Conservation (phyloP, 2,888 invertebrate species). For the Agrochola macilenta region DNA sequence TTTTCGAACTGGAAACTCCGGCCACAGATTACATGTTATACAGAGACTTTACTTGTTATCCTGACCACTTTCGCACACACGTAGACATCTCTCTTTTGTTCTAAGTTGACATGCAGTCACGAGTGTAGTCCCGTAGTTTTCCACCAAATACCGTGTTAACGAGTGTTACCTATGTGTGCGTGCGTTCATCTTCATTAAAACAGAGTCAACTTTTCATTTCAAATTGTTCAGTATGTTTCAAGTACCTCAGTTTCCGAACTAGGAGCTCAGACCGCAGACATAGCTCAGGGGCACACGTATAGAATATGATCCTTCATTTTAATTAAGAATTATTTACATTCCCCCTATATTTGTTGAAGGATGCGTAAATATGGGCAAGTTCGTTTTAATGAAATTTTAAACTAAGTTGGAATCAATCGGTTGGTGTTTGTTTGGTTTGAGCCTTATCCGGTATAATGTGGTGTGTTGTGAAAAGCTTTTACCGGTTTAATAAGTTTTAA, state of each 20-base stretch:
- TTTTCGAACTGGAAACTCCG: constrained; percentile 47
- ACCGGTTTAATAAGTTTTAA: background rate
- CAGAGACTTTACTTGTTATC: constrained; percentile 19
- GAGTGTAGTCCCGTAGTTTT: background rate
- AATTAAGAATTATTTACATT: constrained; percentile 71
- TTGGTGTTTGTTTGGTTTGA: constrained; percentile 55
- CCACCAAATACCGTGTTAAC: background rate
- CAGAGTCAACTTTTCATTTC: constrained; percentile 1
- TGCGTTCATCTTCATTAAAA: background rate
- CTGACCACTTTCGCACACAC: constrained; percentile 23
- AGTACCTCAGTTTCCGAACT: constrained; percentile 57
- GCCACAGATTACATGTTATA: constrained; percentile 39
- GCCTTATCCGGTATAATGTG: constrained; percentile 9
- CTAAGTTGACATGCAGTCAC: background rate
- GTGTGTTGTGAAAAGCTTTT: background rate
- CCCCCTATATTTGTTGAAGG: constrained; percentile 60
- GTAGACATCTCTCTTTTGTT: background rate
- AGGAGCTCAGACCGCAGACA: constrained; percentile 61
- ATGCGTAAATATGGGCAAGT: constrained; percentile 65
- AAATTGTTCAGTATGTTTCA: constrained; percentile 30
- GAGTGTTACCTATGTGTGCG: constrained; percentile 21
- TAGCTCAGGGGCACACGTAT: constrained; percentile 41
- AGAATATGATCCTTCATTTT: constrained; percentile 65
- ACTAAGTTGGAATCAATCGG: constrained; percentile 52
- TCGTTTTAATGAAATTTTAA: constrained; percentile 67